Percentiles rank a stretch among this genome's conserved stretches.
phyloP scores from a whole-genome alignment of 1,140 invertebrate species.

The Luehdorfia chinensis region DNA sequence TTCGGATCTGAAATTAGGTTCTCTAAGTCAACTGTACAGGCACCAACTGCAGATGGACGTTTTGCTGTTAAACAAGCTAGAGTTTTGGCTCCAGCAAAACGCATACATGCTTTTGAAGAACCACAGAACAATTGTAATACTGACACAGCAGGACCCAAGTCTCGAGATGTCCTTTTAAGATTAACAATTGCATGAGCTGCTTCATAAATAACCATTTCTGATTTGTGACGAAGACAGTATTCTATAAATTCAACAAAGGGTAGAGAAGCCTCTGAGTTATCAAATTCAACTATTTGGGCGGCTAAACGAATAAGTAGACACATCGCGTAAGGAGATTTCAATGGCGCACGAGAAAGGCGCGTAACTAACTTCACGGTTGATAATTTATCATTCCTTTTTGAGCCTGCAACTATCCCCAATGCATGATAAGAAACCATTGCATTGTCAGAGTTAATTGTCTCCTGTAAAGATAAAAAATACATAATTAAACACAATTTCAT shows the following conservation, averaged over 20 bases:
- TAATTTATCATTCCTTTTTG: constrained; percentile 94
- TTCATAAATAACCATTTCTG: constrained; percentile 99
- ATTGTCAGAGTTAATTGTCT: constrained; percentile 80
- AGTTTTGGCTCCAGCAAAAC: constrained; percentile 98
- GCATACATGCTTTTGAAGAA: constrained; percentile 94
- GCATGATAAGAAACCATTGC: constrained; percentile 99
- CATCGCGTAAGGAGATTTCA: constrained; percentile 96
- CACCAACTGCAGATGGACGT: constrained; percentile 96
- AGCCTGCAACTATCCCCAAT: constrained; percentile 96
- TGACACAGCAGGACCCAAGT: constrained; percentile 95
- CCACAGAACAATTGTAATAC: constrained; percentile 97
- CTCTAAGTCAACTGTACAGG: constrained; percentile 98
- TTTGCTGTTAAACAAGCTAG: constrained; percentile 93
- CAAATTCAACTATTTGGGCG: constrained; percentile 95
- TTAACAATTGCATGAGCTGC: constrained; percentile 97
- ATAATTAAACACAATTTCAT: constrained; percentile 1
- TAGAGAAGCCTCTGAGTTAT: constrained; percentile 83
- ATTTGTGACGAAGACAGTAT: constrained; percentile 96
- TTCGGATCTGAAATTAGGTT: constrained; percentile 99
- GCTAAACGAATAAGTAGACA: constrained; percentile 97
- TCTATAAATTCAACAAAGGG: constrained; percentile 93
- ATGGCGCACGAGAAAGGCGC: constrained; percentile 88
- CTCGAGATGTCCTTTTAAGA: constrained; percentile 88
- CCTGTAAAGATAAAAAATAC: constrained; percentile 56
- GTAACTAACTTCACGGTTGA: constrained; percentile 97